A percentile compares a stretch with the other conserved stretches of the same genome.
Conservation (phyloP, 2,888 invertebrate species). For the Tuta absoluta region DNA sequence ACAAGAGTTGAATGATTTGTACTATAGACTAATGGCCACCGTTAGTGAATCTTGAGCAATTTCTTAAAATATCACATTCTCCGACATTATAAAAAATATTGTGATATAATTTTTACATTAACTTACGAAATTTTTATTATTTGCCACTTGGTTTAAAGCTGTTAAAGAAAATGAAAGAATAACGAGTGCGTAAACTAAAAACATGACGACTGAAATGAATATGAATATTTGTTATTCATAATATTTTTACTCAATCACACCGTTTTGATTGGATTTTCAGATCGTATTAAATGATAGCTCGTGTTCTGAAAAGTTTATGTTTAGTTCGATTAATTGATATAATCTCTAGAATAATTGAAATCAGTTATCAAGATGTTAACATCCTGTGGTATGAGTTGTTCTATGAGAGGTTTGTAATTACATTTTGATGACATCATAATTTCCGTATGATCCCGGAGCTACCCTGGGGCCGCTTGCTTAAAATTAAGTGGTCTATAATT, state of each 20-base stretch:
- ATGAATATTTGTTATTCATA: neutral
- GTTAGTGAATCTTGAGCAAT: too few species aligned
- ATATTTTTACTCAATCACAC: conserved; percentile 6
- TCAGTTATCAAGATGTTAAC: conserved; percentile 9
- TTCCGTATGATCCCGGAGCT: conserved; percentile 4
- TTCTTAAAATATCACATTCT: neutral
- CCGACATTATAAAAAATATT: neutral
- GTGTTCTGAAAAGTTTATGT: conserved; percentile 2
- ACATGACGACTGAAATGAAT: conserved; percentile 28
- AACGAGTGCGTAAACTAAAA: conserved; percentile 35
- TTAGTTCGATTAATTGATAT: conserved; percentile 14
- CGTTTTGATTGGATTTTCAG: conserved; percentile 14
- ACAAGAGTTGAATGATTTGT: neutral
- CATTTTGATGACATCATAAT: conserved; percentile 19
- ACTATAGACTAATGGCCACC: too few species aligned
- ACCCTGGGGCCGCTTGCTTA: conserved; percentile 13
- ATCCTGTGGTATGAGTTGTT: conserved; percentile 15
- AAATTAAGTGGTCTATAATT: conserved; percentile 20
- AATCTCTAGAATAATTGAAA: conserved; percentile 12
- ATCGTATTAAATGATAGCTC: conserved; percentile 12
- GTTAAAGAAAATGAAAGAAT: conserved; percentile 39
- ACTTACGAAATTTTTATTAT: conserved; percentile 51
- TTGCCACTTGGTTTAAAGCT: conserved; percentile 40
- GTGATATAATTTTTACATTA: neutral
- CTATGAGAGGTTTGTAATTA: conserved; percentile 7